Evolutionary conservation across 2,888 invertebrate species (phyloP).

Genomic region (Phrixothrix hirtus): DNA sequence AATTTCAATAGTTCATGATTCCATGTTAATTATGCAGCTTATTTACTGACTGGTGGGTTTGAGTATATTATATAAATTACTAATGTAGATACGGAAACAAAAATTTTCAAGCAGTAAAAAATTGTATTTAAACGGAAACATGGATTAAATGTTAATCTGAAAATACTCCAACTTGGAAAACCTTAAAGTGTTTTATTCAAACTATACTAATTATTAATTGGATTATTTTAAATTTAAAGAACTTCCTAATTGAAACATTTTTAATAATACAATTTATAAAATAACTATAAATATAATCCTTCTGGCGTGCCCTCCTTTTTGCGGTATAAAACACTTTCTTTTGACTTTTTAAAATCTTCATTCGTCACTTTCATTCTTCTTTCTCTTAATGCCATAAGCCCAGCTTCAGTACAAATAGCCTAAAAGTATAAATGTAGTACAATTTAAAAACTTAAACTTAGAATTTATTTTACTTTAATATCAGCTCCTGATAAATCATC

Average conservation of each 20-base stretch:
- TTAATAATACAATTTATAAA: constrained; percentile 5
- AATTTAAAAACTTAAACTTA: too few species aligned
- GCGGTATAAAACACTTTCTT: constrained; percentile 97
- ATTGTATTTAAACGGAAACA: too few species aligned
- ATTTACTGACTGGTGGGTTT: too few species aligned
- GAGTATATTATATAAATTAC: too few species aligned
- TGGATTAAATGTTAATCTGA: too few species aligned
- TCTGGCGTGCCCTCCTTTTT: constrained; percentile 99
- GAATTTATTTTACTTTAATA: constrained; percentile 83
- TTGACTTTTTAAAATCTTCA: constrained; percentile 99
- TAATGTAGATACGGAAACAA: too few species aligned
- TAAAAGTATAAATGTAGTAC: constrained; percentile 56
- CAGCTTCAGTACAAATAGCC: constrained; percentile 99
- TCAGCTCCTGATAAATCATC: constrained; percentile 98
- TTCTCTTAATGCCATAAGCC: constrained; percentile 95
- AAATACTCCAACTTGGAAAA: too few species aligned
- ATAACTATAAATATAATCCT: constrained; percentile 89
- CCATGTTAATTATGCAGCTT: too few species aligned
- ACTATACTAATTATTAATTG: not conserved
- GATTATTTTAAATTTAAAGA: not conserved
- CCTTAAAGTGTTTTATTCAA: too few species aligned
- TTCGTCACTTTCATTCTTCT: constrained; percentile 99
- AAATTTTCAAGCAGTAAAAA: too few species aligned
- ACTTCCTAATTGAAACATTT: not conserved
- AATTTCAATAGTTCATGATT: too few species aligned